These are phyloP conservation scores for Toxostoma redivivum DNA, from an alignment of 2,113 vertebrate genomes.

Conservation along the genomic window DNA sequence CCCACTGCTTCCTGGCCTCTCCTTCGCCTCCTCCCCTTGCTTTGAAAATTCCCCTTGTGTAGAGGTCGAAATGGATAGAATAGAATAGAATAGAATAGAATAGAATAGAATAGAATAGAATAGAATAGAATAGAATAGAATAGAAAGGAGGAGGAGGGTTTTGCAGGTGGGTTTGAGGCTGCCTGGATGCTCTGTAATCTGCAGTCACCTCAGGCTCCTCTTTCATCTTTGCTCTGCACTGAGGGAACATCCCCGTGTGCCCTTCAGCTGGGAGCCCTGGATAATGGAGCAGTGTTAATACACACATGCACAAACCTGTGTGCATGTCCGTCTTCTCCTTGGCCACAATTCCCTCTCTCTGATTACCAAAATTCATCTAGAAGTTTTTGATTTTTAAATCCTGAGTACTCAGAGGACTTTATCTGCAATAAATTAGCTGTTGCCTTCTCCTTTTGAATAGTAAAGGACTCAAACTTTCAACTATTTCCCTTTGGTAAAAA, in stretches of 20 bases:
- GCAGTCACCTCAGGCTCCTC: not conserved
- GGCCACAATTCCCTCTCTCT: not conserved
- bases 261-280: not conserved
- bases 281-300: not conserved
- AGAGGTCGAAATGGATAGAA: not conserved
- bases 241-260: not conserved
- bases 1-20: not conserved
- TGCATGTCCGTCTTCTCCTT: not conserved
- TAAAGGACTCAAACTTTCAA: not conserved
- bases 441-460: not conserved
- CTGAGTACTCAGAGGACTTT: not conserved
- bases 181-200: not conserved
- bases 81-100: not conserved
- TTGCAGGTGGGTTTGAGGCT: not conserved
- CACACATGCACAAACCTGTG: not conserved
- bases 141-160: not conserved
- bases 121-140: not conserved
- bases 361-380: not conserved
- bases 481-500: not conserved
- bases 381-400: not conserved
- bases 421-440: not conserved
- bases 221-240: not conserved
- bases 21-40: not conserved
- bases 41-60: not conserved
- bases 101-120: not conserved